These are phyloP conservation scores for Bufo bufo DNA, from an alignment of 2,113 vertebrate genomes.

Conservation along the genomic window DNA sequence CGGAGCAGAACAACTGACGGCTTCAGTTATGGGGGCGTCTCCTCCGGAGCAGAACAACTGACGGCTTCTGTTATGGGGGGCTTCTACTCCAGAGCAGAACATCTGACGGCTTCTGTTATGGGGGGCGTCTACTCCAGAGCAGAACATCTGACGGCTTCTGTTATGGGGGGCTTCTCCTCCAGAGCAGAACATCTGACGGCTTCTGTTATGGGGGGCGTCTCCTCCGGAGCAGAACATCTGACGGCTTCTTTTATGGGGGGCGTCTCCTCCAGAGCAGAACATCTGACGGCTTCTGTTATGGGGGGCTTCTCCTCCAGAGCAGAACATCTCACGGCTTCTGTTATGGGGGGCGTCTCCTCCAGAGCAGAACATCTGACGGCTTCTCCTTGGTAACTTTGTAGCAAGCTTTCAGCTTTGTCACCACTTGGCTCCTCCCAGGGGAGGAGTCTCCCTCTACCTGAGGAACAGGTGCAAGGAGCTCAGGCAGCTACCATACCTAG, in stretches of 20 bases:
- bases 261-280: neutral
- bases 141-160: no score
- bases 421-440: slow-evolving; percentile 28
- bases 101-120: no score
- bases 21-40: no score
- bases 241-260: no score
- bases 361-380: neutral
- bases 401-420: neutral
- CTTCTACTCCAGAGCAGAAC: neutral
- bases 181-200: neutral
- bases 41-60: neutral
- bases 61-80: no score
- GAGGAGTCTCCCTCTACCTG: slow-evolving; percentile 20
- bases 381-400: neutral
- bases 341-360: no score
- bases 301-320: neutral
- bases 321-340: no score
- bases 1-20: neutral
- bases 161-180: no score
- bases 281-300: no score
- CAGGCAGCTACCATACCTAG: neutral
- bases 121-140: neutral
- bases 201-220: no score
- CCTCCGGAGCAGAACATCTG: neutral
- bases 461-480: slow-evolving; percentile 37